A percentile compares a stretch with the other conserved stretches of the same genome.
These are phyloP conservation scores for Anomalospiza imberbis DNA, from an alignment of 2,797 vertebrate genomes.

Conservation along the genomic window DNA sequence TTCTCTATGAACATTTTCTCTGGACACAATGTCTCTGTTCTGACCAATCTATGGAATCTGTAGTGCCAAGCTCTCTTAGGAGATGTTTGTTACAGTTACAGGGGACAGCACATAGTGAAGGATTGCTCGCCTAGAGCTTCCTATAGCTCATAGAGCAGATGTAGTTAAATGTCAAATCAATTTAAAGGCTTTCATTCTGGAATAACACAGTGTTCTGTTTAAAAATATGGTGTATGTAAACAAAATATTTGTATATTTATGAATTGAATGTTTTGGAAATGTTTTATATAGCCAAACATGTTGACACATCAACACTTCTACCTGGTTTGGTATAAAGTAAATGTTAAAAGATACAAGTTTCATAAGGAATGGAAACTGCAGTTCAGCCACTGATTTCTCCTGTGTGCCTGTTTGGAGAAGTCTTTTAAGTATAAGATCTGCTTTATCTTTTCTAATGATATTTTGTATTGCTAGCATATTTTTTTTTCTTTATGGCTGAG, in stretches of 20 bases:
- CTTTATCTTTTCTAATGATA: neutral
- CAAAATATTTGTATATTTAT: slow-evolving; percentile 36
- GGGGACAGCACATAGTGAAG: neutral
- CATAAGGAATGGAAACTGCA: neutral
- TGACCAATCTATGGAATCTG: neutral
- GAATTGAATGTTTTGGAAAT: neutral
- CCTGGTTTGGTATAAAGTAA: neutral
- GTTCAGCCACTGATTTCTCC: neutral
- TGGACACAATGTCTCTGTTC: neutral
- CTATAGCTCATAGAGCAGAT: neutral
- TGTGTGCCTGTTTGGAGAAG: neutral
- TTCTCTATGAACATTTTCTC: neutral
- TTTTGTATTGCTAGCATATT: neutral
- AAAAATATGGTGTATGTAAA: neutral
- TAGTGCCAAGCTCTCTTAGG: neutral
- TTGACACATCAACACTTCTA: neutral
- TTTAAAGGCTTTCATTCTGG: slow-evolving; percentile 1
- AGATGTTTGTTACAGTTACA: neutral
- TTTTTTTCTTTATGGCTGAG: neutral
- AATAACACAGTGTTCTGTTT: neutral
- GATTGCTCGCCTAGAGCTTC: neutral
- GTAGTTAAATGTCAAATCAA: slow-evolving; percentile 30
- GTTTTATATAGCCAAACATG: neutral
- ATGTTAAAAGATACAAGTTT: neutral
- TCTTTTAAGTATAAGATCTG: neutral